Base-by-base conservation (phyloP, 2,113 vertebrate species). In the Machaerirhynchus nigripectus region DNA sequence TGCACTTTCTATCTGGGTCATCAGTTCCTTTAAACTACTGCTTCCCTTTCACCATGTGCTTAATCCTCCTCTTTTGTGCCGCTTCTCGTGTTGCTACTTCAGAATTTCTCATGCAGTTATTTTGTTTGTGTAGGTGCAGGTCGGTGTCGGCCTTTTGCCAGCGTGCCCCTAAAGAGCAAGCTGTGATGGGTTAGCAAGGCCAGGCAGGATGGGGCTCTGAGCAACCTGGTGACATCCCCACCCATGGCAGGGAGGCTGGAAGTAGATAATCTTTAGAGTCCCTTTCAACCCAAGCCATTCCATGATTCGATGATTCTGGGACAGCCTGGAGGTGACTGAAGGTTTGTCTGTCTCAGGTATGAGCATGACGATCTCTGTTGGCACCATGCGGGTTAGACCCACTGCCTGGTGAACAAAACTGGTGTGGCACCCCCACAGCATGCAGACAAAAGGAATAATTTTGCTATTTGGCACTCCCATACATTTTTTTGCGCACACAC, bases 301-400 rank as follows among this genome's bases (percentile, higher is more conserved):
- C 47, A 13, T 60, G 71, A 22, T 28, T 46, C 5, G 7, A 28
- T 30, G 21, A 11, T 49, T 49, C n/a, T 49, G 1, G 44, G 39
- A 21, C 21, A 49, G 49, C 12, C 39, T 42, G 65, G 47, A 52
- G 49, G 35, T 26, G 37, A 44, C 8, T 0, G 0, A 3, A 3
- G 47, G 23, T 53, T 69, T 12, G 24, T 35, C 50, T 26, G 7
- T 33, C 71, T 46, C 18, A 33, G 73, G 14, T 49, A 5, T 33
- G 23, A 33, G 13, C 0, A 0, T 31, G 56, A 57, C 23, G 18
- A 26, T 24, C 35, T 40, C 33, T 44, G 1, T 10, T 23, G 37
- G 44, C 27, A 61, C 11, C 0, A 3, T 74, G n/a, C 56, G 22
- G 6, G 5, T 52, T 33, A 39, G 42, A 37, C 31, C 27, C 26